Percentiles rank a stretch among this genome's conserved stretches.
phyloP scores from a whole-genome alignment of 2,797 vertebrate species.

The Saxicola maurus region DNA sequence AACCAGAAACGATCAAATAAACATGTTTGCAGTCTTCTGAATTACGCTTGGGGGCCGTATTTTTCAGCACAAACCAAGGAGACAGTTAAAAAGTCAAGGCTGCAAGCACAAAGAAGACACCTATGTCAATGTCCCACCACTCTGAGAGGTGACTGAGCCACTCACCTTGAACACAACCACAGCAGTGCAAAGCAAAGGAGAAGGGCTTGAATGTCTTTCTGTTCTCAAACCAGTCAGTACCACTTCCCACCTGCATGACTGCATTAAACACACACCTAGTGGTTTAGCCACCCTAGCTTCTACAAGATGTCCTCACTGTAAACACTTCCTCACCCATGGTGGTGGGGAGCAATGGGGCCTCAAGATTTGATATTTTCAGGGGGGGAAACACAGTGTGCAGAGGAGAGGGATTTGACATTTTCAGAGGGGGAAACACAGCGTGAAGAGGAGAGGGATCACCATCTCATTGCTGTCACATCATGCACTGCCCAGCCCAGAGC shows the following conservation, averaged over 20 bases:
- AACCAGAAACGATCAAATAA: background rate
- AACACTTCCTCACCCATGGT: background rate
- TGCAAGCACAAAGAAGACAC: background rate
- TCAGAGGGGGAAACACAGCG: too few relatives aligned
- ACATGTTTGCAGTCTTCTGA: background rate
- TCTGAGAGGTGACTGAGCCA: background rate
- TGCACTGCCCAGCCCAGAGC: background rate
- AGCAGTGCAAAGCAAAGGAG: background rate
- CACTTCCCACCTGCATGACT: background rate
- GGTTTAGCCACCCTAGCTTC: background rate
- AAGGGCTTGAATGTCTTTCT: background rate
- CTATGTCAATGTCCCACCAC: background rate
- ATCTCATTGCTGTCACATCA: background rate
- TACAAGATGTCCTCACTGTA: background rate
- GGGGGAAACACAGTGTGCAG: background rate
- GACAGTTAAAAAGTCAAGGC: background rate
- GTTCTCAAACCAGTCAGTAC: background rate
- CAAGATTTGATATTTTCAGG: background rate
- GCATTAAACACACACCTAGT: background rate
- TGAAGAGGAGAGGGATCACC: background rate
- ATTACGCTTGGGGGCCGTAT: background rate
- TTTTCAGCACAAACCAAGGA: background rate
- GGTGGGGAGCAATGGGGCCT: background rate
- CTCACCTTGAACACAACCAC: accelerated
- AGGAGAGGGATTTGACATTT: background rate